A percentile compares a stretch with the other conserved stretches of the same genome.
phyloP scores from a whole-genome alignment of 2,797 vertebrate species.

The Centroberyx gerrardi region DNA sequence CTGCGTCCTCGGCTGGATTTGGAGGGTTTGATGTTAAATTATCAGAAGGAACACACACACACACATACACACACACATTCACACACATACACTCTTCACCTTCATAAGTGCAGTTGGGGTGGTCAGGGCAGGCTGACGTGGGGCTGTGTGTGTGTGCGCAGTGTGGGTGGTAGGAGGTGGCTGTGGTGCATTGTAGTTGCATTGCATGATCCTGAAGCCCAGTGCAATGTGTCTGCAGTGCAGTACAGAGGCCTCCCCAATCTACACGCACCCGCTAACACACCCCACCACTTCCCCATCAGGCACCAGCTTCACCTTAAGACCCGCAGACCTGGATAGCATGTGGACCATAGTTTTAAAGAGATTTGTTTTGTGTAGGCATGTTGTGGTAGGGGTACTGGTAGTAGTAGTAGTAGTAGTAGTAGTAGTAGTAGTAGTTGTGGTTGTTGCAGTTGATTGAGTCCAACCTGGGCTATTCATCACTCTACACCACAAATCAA shows the following conservation, averaged over 20 bases:
- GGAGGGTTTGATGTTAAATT: background rate
- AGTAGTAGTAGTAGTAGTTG: background rate
- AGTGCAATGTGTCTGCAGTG: conserved; percentile 98
- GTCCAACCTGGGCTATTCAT: background rate
- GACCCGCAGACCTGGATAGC: background rate
- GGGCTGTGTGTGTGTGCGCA: conserved; percentile 57
- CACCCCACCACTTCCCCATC: conserved; percentile 42
- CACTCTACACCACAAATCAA: background rate
- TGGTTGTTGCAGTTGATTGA: background rate
- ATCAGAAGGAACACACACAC: too few species aligned
- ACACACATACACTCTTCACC: background rate
- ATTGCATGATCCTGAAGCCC: conserved; percentile 94
- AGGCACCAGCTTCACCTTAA: background rate
- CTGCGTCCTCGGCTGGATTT: conserved; percentile 5
- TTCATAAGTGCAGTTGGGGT: background rate
- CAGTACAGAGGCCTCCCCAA: conserved; percentile 91
- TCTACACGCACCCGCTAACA: conserved; percentile 77
- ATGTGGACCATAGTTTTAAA: background rate
- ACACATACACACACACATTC: background rate
- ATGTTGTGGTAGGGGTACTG: background rate
- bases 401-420: background rate
- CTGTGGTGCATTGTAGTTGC: conserved; percentile 99
- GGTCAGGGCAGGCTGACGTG: conserved; percentile 30
- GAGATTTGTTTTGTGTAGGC: background rate
- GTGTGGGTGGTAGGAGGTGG: conserved; percentile 85